Base-by-base conservation (phyloP, 2,113 vertebrate genomes). In the Manacus vitellinus region DNA sequence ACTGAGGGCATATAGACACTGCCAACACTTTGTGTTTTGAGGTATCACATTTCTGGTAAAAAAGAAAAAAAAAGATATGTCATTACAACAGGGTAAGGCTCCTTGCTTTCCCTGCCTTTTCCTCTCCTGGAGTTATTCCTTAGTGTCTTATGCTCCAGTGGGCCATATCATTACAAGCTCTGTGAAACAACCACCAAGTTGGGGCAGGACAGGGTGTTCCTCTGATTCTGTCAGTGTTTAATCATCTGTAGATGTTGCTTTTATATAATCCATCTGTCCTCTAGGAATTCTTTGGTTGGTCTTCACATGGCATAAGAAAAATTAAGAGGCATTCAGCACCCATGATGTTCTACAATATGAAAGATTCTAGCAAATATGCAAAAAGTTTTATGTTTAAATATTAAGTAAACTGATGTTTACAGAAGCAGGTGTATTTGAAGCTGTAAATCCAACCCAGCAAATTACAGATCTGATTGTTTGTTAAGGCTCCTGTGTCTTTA, bases 21-120 rank as follows among this genome's bases (percentile, higher is more conserved):
- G 97, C 98, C 95, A 98, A 94, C 93, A 99, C 98, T 97, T 97
- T 98, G 97, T 98, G 98, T 97, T 98, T 97, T 68, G 98, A 98
- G 92, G 98, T 89, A 92, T 99, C 98, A 65, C 98, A 98, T 94
- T 97, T 98, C 98, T 99, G 88, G 58, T 59, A 83, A 92, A 92
- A 39, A 96, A 72, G 85, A 76, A 35, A 70, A 13, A 73, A 94
- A 13, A 76, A 61, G 5, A 19, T 19, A 18, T 5, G 18, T 55
- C 76, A 96, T 41, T 43, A 68, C 30, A 90, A 85, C 19, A 77
- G 19, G 49, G 16, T 30, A 90, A 44, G 2, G 30, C 30, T 85
- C 37, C 28, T 70, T 49, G 12, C 41, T 62, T 82, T 56, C 63
- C 59, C 72, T 58, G 61, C 46, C 62, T 62, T 65, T 84, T 44